These are phyloP conservation scores for Himalopsyche japonica DNA, from an alignment of 2,888 invertebrate species.

Conservation along the genomic window DNA sequence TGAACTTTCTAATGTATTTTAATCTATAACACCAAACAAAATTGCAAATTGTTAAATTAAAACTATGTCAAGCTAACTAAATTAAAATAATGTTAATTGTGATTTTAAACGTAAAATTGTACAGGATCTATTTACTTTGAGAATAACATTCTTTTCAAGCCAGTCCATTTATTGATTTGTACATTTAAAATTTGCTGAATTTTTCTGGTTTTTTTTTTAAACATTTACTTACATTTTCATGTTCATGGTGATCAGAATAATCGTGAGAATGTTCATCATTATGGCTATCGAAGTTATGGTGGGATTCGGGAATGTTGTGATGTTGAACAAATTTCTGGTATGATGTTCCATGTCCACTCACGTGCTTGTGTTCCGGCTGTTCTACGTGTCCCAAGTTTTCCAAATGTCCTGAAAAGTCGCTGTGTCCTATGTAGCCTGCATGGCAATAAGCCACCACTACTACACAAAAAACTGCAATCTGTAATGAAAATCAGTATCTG, in stretches of 20 bases:
- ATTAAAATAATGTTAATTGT: too few species aligned
- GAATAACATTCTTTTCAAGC: too few species aligned
- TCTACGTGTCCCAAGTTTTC: background rate
- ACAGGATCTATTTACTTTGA: too few species aligned
- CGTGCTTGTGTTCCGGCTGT: background rate
- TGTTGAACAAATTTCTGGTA: background rate
- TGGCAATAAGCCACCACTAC: constrained; percentile 25
- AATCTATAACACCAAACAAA: too few species aligned
- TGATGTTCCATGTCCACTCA: background rate
- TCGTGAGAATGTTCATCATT: background rate
- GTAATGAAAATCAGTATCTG: background rate
- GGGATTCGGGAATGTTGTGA: background rate
- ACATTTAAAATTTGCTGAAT: too few species aligned
- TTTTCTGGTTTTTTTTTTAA: background rate
- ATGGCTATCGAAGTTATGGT: background rate
- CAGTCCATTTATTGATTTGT: too few species aligned
- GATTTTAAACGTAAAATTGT: too few species aligned
- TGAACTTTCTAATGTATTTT: too few species aligned
- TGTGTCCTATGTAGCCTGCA: constrained; percentile 28
- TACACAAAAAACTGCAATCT: constrained; percentile 27
- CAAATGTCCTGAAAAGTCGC: background rate
- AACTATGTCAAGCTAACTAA: too few species aligned
- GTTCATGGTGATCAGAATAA: background rate
- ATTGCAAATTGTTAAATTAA: too few species aligned
- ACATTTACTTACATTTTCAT: background rate